Evolutionary conservation across 1,140 invertebrate genomes (phyloP).

Genomic region (Ectropis grisescens): DNA sequence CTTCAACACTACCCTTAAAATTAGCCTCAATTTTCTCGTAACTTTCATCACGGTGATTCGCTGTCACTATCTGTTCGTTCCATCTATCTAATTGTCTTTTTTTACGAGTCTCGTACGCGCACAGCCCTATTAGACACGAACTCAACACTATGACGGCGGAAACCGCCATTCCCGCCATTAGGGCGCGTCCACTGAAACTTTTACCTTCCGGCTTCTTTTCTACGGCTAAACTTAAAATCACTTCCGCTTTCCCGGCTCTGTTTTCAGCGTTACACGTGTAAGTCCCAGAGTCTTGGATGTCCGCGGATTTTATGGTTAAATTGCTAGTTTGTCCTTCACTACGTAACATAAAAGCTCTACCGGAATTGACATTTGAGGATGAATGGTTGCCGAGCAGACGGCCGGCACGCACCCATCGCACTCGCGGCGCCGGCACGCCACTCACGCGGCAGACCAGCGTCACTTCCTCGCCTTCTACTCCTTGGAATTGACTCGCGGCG

Average conservation of each 20-base stretch:
- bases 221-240: conserved; percentile 78
- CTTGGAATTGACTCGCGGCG: conserved; percentile 69
- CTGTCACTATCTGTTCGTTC: conserved; percentile 71
- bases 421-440: conserved; percentile 76
- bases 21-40: conserved; percentile 84
- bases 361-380: conserved; percentile 64
- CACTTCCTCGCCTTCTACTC: conserved; percentile 79
- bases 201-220: conserved; percentile 73
- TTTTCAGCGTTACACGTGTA: conserved; percentile 85
- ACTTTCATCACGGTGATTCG: conserved; percentile 73
- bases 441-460: conserved; percentile 80
- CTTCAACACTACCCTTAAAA: conserved; percentile 64
- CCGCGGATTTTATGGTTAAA: conserved; percentile 78
- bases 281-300: conserved; percentile 78
- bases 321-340: conserved; percentile 72
- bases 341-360: conserved; percentile 52
- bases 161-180: conserved; percentile 70
- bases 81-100: conserved; percentile 60
- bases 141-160: conserved; percentile 59
- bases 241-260: conserved; percentile 79
- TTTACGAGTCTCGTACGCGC: conserved; percentile 56
- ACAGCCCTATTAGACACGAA: conserved; percentile 58
- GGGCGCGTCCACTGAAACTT: conserved; percentile 73
- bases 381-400: conserved; percentile 52
- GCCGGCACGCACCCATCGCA: conserved; percentile 73